A percentile compares a stretch with the other conserved stretches of the same genome.
phyloP scores from a whole-genome alignment of 2,113 vertebrate species.

The Pterocles gutturalis region DNA sequence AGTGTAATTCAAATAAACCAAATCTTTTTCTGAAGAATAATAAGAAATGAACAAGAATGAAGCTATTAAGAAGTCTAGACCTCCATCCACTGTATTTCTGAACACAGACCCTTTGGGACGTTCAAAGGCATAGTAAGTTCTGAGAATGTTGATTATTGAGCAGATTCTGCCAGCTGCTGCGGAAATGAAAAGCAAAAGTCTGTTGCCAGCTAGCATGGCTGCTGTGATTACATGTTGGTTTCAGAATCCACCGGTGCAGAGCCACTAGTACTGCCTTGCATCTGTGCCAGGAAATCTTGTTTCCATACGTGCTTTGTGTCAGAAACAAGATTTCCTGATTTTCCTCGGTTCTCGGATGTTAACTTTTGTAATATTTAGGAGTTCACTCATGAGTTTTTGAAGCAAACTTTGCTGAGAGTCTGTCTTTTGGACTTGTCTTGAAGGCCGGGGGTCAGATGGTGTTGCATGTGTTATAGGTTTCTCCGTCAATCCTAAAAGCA shows the following conservation, averaged over 20 bases:
- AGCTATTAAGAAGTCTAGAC: background rate
- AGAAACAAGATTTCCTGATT: no score
- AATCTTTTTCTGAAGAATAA: background rate
- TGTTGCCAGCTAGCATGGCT: background rate
- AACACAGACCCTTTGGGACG: background rate
- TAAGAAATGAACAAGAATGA: background rate
- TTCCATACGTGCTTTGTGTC: rapidly evolving
- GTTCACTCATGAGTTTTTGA: background rate
- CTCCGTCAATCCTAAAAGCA: background rate
- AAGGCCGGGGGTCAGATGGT: background rate
- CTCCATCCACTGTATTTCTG: background rate
- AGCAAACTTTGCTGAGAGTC: background rate
- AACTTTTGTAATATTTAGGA: background rate
- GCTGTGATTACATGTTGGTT: rapidly evolving
- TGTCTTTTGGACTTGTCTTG: background rate
- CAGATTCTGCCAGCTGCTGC: background rate
- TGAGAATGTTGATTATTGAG: background rate
- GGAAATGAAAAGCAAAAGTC: background rate
- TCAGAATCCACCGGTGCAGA: background rate
- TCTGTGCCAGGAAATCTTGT: background rate
- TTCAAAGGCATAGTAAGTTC: background rate
- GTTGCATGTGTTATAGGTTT: background rate
- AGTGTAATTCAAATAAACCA: background rate
- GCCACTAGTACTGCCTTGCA: background rate
- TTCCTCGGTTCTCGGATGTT: background rate